phyloP scores from a whole-genome alignment of 2,888 invertebrate species.

The Dryomyza anilis region DNA sequence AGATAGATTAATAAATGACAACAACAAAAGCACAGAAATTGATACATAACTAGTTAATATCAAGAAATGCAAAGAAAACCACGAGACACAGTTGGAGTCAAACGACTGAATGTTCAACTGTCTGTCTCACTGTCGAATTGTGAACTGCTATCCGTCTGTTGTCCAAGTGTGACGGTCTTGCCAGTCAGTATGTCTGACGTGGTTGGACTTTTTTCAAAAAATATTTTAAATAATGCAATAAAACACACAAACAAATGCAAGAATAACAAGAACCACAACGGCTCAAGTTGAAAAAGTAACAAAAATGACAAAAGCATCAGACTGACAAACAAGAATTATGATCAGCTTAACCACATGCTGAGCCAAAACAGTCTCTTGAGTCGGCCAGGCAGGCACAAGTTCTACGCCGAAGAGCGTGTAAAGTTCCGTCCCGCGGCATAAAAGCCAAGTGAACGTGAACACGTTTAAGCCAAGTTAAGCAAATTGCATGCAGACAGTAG shows the following conservation, averaged over 20 bases:
- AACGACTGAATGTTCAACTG: conserved; percentile 1
- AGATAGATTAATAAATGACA: too few species aligned
- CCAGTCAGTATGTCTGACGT: too few species aligned
- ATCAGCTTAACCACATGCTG: conserved; percentile 61
- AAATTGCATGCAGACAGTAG: not conserved
- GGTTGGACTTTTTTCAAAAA: too few species aligned
- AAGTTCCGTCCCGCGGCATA: not conserved
- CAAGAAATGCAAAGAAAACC: too few species aligned
- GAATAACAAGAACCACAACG: conserved; percentile 20
- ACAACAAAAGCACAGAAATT: too few species aligned
- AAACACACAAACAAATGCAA: conserved; percentile 26
- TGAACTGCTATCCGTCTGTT: not conserved
- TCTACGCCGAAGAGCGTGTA: not conserved
- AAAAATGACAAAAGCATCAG: conserved; percentile 34
- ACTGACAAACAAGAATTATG: conserved; percentile 60
- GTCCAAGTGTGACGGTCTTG: too few species aligned
- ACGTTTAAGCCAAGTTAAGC: conserved; percentile 8
- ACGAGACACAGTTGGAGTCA: conserved; percentile 1
- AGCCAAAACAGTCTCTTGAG: conserved; percentile 38
- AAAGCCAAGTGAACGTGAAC: not conserved
- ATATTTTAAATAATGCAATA: conserved; percentile 21
- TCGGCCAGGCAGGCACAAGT: conserved; percentile 24
- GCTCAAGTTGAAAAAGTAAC: conserved; percentile 15
- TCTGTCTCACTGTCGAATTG: not conserved
- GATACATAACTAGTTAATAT: too few species aligned